A percentile compares a stretch with the other conserved stretches of the same genome.
Conservation (phyloP, 2,113 vertebrate species). For the Pterocles gutturalis region DNA sequence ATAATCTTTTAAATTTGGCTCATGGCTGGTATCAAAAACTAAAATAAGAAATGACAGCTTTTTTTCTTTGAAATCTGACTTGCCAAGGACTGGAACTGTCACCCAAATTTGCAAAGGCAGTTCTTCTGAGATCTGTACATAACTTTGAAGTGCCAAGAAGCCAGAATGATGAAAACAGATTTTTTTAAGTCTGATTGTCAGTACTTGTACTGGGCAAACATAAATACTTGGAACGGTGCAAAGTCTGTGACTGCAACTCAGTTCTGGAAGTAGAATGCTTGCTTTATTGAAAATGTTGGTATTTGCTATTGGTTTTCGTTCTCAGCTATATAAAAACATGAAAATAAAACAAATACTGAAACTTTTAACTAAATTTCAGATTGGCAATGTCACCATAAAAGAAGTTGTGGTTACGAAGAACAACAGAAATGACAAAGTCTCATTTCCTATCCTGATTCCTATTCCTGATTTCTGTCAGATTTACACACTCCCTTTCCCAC, state of each 20-base stretch:
- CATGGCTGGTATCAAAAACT: background rate
- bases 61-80: background rate
- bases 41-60: background rate
- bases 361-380: background rate
- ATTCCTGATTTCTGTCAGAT: background rate
- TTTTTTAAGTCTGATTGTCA: background rate
- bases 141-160: background rate
- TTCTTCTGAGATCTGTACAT: background rate
- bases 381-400: background rate
- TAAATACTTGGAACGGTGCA: background rate
- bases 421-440: background rate
- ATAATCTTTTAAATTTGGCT: background rate
- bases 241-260: background rate
- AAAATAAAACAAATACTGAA: background rate
- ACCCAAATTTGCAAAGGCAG: background rate
- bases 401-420: background rate
- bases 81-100: background rate
- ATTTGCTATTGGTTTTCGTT: background rate
- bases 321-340: background rate
- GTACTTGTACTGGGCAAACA: background rate
- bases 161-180: background rate
- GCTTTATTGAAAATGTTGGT: background rate
- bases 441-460: background rate
- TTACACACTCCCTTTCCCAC: background rate
- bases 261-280: background rate